Evolutionary conservation across 2,888 invertebrate genomes (phyloP).

Genomic region (Corbicula japonica): DNA sequence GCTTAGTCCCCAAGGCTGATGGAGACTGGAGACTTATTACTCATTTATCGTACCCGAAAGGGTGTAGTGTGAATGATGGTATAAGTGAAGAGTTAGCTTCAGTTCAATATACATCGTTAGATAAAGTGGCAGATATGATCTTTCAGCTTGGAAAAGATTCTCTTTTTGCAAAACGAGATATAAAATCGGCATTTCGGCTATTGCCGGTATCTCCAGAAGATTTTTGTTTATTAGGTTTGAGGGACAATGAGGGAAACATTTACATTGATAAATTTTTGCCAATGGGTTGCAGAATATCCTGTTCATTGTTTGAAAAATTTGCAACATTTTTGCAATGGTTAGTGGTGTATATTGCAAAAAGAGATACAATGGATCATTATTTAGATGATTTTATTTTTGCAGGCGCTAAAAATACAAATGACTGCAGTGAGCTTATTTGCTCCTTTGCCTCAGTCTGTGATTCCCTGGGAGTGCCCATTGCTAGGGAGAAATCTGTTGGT

Average conservation of each 20-base stretch:
- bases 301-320: conserved; percentile 25
- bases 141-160: conserved; percentile 4
- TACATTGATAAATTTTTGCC: conserved; percentile 29
- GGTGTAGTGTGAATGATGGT: conserved; percentile 32
- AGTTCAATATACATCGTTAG: conserved; percentile 37
- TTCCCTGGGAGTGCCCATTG: conserved; percentile 13
- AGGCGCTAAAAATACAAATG: background rate
- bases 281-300: conserved; percentile 21
- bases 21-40: conserved; percentile 18
- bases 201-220: conserved; percentile 17
- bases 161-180: conserved; percentile 18
- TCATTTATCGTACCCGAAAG: conserved; percentile 36
- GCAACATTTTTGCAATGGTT: conserved; percentile 31
- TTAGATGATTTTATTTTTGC: conserved; percentile 45
- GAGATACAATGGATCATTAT: conserved; percentile 21
- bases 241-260: conserved; percentile 1
- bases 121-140: conserved; percentile 17
- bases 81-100: conserved; percentile 27
- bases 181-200: conserved; percentile 22
- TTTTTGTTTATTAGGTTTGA: conserved; percentile 24
- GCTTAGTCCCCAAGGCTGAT: conserved; percentile 19
- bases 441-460: conserved; percentile 2
- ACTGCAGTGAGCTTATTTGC: background rate
- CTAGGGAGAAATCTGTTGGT: conserved; percentile 19
- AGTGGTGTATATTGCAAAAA: background rate